Conservation (phyloP, 2,113 vertebrate species). For the Rhinogobius similis region DNA sequence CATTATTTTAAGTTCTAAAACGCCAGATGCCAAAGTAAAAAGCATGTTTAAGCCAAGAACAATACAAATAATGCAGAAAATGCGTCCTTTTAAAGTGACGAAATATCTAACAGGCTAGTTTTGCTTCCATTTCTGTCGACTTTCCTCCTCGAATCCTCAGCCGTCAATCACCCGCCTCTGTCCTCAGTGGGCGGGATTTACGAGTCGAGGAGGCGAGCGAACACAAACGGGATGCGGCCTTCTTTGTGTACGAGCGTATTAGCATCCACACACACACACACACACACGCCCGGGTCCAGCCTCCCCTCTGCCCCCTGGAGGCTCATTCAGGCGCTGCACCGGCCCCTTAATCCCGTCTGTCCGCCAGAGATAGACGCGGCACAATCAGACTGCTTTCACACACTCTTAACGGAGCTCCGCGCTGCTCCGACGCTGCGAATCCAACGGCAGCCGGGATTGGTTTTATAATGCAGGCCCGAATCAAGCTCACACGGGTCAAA, state of each 20-base stretch:
- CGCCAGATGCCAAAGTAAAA: too few species aligned
- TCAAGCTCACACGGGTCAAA: conserved; percentile 70
- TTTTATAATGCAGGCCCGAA: conserved; percentile 66
- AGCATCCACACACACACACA: conserved; percentile 17
- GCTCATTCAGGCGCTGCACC: conserved; percentile 69
- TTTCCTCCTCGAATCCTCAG: not conserved
- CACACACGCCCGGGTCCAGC: conserved; percentile 8
- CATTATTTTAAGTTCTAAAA: too few species aligned
- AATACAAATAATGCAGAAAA: not conserved
- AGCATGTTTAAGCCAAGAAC: not conserved
- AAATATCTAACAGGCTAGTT: too few species aligned
- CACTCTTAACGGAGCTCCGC: conserved; percentile 72
- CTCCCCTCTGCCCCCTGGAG: conserved; percentile 55
- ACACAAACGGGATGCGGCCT: not conserved
- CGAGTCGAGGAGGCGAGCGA: not conserved
- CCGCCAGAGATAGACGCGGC: conserved; percentile 73
- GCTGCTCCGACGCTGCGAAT: conserved; percentile 74
- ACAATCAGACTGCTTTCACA: conserved; percentile 74
- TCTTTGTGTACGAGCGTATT: not conserved
- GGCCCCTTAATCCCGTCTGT: conserved; percentile 73
- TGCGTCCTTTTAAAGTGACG: not conserved
- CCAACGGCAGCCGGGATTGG: conserved; percentile 68
- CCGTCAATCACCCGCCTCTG: not conserved
- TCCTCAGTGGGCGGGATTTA: not conserved
- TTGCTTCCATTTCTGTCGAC: too few species aligned